Evolutionary conservation across 2,797 vertebrate genomes (phyloP).

Genomic region (Sebastes diaconus): DNA sequence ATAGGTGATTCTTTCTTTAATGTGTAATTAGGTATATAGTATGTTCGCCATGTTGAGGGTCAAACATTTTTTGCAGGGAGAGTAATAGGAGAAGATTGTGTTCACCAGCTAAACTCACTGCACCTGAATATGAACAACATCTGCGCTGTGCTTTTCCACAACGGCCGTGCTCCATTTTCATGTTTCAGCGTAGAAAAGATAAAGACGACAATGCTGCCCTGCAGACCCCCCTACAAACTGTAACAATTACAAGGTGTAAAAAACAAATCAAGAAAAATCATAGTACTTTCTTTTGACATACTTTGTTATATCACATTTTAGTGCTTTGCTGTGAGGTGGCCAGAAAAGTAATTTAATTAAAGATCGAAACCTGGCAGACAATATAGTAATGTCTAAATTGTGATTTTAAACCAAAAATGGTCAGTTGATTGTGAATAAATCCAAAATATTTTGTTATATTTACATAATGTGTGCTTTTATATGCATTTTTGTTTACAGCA

Average conservation of each 20-base stretch:
- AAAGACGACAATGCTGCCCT: not conserved
- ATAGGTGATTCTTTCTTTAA: not conserved
- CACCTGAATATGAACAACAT: not conserved
- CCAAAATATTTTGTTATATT: not conserved
- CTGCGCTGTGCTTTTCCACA: not conserved
- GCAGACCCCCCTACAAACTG: not conserved
- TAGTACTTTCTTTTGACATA: not conserved
- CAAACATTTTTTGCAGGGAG: not conserved
- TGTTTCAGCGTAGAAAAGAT: not conserved
- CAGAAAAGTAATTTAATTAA: not conserved
- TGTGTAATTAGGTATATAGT: not conserved
- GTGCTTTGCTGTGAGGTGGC: not conserved
- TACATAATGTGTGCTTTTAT: not conserved
- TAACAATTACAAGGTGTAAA: not conserved
- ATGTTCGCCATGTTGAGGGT: not conserved
- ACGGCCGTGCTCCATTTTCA: not conserved
- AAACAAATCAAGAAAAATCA: not conserved
- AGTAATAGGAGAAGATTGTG: not conserved
- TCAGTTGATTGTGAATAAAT: not conserved
- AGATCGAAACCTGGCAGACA: not conserved
- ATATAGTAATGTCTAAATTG: not conserved
- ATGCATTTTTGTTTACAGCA: not conserved
- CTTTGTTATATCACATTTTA: not conserved
- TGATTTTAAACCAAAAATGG: not conserved
- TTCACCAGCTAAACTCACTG: not conserved